A percentile compares a stretch with the other conserved stretches of the same genome.
Conservation (phyloP, 2,113 vertebrate genomes). For the Trochalopteron elliotii region DNA sequence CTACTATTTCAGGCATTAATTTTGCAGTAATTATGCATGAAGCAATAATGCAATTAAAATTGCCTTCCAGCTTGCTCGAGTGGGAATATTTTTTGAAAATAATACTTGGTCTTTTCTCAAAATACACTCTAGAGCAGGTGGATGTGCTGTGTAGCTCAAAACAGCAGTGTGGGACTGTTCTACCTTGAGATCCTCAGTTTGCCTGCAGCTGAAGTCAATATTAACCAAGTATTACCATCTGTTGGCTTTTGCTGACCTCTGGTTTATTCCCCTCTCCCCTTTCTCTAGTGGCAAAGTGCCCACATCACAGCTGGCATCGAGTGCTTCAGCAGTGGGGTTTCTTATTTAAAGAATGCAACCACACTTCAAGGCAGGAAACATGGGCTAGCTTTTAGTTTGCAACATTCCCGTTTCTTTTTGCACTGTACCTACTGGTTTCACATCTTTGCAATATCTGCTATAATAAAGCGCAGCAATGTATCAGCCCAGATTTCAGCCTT, state of each 20-base stretch:
- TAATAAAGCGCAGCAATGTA: background rate
- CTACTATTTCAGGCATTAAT: conserved; percentile 50
- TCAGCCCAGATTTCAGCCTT: background rate
- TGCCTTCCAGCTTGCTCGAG: background rate
- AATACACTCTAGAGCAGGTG: conserved; percentile 26
- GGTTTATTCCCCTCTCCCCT: background rate
- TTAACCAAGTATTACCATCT: conserved; percentile 14
- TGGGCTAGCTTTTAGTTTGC: background rate
- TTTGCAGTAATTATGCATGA: conserved; percentile 60
- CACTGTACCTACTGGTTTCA: background rate
- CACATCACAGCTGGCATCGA: background rate
- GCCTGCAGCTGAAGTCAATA: background rate
- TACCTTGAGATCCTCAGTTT: background rate
- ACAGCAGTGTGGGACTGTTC: background rate
- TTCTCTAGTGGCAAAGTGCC: background rate
- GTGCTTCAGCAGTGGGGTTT: background rate
- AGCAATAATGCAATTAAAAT: conserved; percentile 58
- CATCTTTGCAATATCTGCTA: background rate
- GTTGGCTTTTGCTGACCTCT: conserved; percentile 32
- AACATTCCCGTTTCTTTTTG: background rate
- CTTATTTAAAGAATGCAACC: background rate
- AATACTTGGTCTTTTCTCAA: conserved; percentile 29
- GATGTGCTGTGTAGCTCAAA: background rate
- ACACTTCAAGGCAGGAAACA: background rate
- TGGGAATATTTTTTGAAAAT: background rate